Percentiles rank a stretch among this genome's conserved stretches.
phyloP scores from a whole-genome alignment of 2,113 vertebrate genomes.

The Carassius gibelio region DNA sequence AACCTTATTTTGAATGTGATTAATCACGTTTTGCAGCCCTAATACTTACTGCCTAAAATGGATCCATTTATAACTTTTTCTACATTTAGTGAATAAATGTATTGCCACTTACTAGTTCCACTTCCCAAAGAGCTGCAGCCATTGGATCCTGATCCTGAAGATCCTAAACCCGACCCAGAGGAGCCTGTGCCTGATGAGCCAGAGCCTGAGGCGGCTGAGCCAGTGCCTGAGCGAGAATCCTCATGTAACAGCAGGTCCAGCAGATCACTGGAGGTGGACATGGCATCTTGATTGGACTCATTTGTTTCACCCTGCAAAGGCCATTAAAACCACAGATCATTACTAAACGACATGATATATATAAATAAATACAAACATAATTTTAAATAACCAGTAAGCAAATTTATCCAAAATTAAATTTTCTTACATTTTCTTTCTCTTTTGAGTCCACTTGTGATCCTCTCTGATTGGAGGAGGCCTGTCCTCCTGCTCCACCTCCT shows the following conservation, averaged over 20 bases:
- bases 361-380: too few species aligned
- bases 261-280: slow-evolving; percentile 89
- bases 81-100: too few species aligned
- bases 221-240: slow-evolving; percentile 85
- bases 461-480: slow-evolving; percentile 65
- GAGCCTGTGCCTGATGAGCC: slow-evolving; percentile 69
- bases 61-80: not conserved
- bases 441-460: slow-evolving; percentile 66
- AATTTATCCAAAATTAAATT: not conserved
- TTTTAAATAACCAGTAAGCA: not conserved
- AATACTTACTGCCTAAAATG: not conserved
- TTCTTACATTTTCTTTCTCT: slow-evolving; percentile 75
- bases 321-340: not conserved
- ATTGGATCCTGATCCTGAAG: slow-evolving; percentile 80
- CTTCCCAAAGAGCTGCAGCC: slow-evolving; percentile 85
- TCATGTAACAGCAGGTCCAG: slow-evolving; percentile 86
- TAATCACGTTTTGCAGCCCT: too few species aligned
- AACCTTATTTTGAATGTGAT: too few species aligned
- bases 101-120: slow-evolving; percentile 76
- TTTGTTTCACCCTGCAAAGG: slow-evolving; percentile 75
- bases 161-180: slow-evolving; percentile 73
- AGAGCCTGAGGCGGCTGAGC: slow-evolving; percentile 79
- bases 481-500: slow-evolving; percentile 58
- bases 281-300: slow-evolving; percentile 86
- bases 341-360: not conserved